Base-by-base conservation (phyloP, 2,888 invertebrate species). In the Idaea aversata region DNA sequence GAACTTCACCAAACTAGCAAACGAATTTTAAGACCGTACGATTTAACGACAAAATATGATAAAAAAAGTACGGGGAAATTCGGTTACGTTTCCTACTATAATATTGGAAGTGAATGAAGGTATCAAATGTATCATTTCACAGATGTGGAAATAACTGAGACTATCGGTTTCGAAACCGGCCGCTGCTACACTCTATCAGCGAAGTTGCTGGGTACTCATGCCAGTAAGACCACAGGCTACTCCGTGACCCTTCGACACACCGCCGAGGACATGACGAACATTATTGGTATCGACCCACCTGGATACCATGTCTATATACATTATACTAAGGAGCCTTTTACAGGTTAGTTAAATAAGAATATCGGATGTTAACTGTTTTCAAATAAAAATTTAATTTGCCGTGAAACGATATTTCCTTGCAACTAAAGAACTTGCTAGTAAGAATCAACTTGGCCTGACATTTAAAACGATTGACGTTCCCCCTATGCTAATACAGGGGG, bases 261-360 rank as follows among this genome's bases (percentile, higher is more conserved):
- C 34, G 73, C 86, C 0, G 74, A 77, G 1, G 91, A 90, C 58
- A 72, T 90, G 0, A 83, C 80, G 0, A 82, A 77, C 4, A 79
- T 80, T 10, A 77, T 78, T 61, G 83, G 88, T 62, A 67, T 80
- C 13, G 61, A 72, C 25, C 88, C 88, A 0, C 93, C 94, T 0
- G 95, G 95, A 7, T 95, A 95, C 85, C 94, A 95, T 67, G 83
- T 95, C 0, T 94, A 88, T 63, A 90, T 95, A 15, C 95, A 95
- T 76, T 94, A 95, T 70, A 79, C 86, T 0, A 88, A 85, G 15
- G 95, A 95, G 65, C 93, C 94, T 0, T 95, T 94, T 71, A 94
- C 94, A 69, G 95, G 95, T 95, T 66, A 57, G 70, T 25, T 59
- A 5, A 47, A 47, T 47, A 7, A 47, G 4, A 4, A 36, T 36